Conservation (phyloP, 2,888 invertebrate genomes). For the Anorthoa munda region DNA sequence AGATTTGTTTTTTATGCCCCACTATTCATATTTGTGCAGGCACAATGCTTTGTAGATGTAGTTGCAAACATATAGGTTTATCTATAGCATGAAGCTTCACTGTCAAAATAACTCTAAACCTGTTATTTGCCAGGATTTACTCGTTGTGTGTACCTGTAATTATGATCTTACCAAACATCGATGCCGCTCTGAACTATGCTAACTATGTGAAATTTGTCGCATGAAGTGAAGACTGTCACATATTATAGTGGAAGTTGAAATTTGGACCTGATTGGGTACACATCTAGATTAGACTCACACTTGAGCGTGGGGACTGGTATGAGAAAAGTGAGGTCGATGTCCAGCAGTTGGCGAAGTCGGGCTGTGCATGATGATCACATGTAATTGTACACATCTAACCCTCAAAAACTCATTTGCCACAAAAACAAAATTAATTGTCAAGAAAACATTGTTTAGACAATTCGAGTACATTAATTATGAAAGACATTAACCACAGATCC, state of each 20-base stretch:
- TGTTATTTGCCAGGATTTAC: not conserved
- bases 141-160: not conserved
- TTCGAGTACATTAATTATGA: no score
- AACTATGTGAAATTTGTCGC: not conserved
- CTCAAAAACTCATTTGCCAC: not conserved
- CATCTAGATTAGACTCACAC: no score
- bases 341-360: not conserved
- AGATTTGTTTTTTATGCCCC: not conserved
- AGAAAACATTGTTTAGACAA: no score
- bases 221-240: not conserved
- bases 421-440: no score
- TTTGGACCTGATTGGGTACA: not conserved
- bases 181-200: constrained; percentile 12
- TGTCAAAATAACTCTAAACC: not conserved
- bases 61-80: not conserved
- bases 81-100: not conserved
- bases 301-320: no score
- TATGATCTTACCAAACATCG: not conserved
- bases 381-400: not conserved
- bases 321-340: no score
- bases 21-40: not conserved
- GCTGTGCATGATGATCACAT: not conserved
- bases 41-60: not conserved
- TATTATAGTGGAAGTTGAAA: not conserved
- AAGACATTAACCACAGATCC: not conserved